These are phyloP conservation scores for Sarcophaga carnaria DNA, from an alignment of 2,888 invertebrate genomes.

Conservation along the genomic window DNA sequence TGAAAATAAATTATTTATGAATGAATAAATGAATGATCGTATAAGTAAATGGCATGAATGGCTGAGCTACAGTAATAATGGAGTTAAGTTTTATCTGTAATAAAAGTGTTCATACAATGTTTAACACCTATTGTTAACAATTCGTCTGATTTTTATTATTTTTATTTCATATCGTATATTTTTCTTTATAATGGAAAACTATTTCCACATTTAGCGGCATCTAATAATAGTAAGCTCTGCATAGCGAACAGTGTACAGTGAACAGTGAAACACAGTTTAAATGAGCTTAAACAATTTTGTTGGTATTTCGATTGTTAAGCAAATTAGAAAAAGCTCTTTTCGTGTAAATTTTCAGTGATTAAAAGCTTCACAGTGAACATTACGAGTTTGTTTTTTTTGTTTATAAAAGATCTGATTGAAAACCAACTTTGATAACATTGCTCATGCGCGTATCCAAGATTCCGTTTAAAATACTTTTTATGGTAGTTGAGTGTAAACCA, in stretches of 20 bases:
- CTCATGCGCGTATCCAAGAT: conserved; percentile 60
- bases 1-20: conserved; percentile 33
- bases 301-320: conserved; percentile 21
- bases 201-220: conserved; percentile 26
- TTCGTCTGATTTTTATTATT: not conserved
- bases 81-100: conserved; percentile 7
- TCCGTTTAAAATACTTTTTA: conserved; percentile 52
- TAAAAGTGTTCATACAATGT: conserved; percentile 17
- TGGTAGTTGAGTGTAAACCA: conserved; percentile 69
- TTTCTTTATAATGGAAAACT: conserved; percentile 21
- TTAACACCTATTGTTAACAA: conserved; percentile 38
- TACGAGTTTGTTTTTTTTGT: conserved; percentile 2
- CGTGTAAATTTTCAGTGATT: conserved; percentile 16
- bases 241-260: not conserved
- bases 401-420: conserved; percentile 42
- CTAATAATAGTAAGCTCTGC: conserved; percentile 31
- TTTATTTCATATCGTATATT: conserved; percentile 16
- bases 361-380: conserved; percentile 43
- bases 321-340: conserved; percentile 56
- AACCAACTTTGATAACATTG: conserved; percentile 45
- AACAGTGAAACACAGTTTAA: conserved; percentile 19
- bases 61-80: not conserved
- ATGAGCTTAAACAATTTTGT: conserved; percentile 50
- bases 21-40: conserved; percentile 41
- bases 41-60: conserved; percentile 11